A percentile compares a stretch with the other conserved stretches of the same genome.
These are phyloP conservation scores for Phylloscopus trochilus DNA, from an alignment of 2,113 vertebrate species.

Conservation along the genomic window DNA sequence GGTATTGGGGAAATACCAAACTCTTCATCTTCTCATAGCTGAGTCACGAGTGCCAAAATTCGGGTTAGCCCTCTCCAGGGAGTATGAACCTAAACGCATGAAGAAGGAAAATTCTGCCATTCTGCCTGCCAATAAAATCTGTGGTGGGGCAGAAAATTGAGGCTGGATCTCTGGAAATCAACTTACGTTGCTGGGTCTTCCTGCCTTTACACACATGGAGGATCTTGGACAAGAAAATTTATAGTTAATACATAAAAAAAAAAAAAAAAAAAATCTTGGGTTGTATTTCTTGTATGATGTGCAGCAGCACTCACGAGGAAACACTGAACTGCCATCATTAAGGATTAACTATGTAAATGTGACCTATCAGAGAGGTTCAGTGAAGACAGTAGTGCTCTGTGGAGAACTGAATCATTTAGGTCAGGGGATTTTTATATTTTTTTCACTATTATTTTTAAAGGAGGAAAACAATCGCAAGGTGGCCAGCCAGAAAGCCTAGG, in stretches of 20 bases:
- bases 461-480: conserved; percentile 29
- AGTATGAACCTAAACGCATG: fast-evolving
- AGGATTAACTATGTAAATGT: neutral
- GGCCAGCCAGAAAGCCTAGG: conserved; percentile 24
- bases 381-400: neutral
- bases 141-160: neutral
- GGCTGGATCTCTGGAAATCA: neutral
- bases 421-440: neutral
- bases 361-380: neutral
- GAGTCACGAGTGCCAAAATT: neutral
- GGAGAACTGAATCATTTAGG: neutral
- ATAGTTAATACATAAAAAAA: neutral
- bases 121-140: neutral
- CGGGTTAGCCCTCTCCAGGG: neutral
- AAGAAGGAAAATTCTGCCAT: neutral
- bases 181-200: neutral
- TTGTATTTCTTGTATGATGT: neutral
- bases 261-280: neutral
- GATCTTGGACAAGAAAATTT: neutral
- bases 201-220: neutral
- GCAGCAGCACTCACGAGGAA: neutral
- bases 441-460: neutral
- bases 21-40: neutral
- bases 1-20: neutral
- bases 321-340: neutral